Evolutionary conservation across 2,113 vertebrate genomes (phyloP).

Genomic region (Bos taurus): DNA sequence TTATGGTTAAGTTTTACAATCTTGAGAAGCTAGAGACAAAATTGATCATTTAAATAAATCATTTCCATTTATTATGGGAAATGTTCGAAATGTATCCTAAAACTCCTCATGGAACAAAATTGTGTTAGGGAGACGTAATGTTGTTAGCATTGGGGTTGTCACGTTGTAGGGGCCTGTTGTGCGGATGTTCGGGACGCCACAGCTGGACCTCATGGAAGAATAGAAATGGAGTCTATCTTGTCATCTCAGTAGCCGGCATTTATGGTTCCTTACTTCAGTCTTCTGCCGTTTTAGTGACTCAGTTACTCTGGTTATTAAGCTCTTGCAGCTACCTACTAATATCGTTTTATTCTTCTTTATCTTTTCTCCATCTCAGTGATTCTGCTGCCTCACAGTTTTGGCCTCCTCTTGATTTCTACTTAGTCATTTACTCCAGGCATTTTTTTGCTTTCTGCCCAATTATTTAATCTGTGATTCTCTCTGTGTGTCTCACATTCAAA

Average conservation of each 20-base stretch:
- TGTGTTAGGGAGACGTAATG: background rate
- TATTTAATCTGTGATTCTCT: background rate
- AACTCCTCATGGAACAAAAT: background rate
- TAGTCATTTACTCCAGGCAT: background rate
- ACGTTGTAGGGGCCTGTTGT: background rate
- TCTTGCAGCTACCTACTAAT: background rate
- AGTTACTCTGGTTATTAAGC: background rate
- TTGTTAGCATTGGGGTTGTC: background rate
- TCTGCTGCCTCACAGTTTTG: background rate
- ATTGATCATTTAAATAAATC: background rate
- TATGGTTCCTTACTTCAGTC: background rate
- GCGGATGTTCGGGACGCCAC: background rate
- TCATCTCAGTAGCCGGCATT: background rate
- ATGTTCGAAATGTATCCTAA: background rate
- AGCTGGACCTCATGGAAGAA: background rate
- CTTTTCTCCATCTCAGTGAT: background rate
- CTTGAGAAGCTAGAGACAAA: background rate
- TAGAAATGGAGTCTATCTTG: background rate
- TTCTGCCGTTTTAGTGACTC: background rate
- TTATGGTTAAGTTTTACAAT: background rate
- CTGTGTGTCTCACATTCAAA: background rate
- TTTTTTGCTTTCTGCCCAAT: background rate
- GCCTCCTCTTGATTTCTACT: background rate
- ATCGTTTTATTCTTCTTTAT: background rate
- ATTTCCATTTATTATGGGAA: background rate